Base-by-base conservation (phyloP, 2,888 invertebrate genomes). In the Calliopum simillimum region DNA sequence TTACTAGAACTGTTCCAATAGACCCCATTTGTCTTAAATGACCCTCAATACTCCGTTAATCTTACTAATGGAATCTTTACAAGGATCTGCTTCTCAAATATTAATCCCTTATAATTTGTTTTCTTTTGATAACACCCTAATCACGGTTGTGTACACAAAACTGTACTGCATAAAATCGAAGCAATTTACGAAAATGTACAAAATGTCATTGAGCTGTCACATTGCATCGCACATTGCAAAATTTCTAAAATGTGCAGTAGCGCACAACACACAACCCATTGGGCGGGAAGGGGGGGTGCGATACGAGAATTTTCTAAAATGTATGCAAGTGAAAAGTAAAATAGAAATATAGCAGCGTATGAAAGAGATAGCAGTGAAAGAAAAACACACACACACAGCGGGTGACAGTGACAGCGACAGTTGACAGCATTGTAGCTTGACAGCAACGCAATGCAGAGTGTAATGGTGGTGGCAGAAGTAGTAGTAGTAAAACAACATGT, bases 121-220 rank as follows among this genome's bases (percentile, higher is more conserved):
- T n/a, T n/a, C n/a, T 33, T 33, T 8, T 33, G 0, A 33, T 5
- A 33, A 64, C 59, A 69, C 55, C 5, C 16, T 59, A 61, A 71
- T 56, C 16, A 56, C 6, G n/a, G n/a, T n/a, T 41, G 6, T 51
- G 16, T 41, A 56, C 69, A 49, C 21, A 55, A 14, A 46, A 67
- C 55, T 58, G 59, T 71, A 58, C 68, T 71, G 58, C 71, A 75
- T 68, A 41, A 81, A 80, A 79, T 81, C 79, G 79, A 81, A 80
- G 82, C 80, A 82, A 82, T 82, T 82, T 82, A 79, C 79, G 78
- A 82, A 82, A 81, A 82, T 80, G 81, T 80, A 79, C 79, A 82
- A 81, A 82, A 82, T 79, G 79, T 81, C 81, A 82, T 79, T 82
- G 81, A 81, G 81, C 81, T 82, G 83, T 82, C 83, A 82, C 77